Percentiles rank a stretch among this genome's conserved stretches.
These are phyloP conservation scores for Mythimna loreyi DNA, from an alignment of 2,888 invertebrate species.

Conservation along the genomic window DNA sequence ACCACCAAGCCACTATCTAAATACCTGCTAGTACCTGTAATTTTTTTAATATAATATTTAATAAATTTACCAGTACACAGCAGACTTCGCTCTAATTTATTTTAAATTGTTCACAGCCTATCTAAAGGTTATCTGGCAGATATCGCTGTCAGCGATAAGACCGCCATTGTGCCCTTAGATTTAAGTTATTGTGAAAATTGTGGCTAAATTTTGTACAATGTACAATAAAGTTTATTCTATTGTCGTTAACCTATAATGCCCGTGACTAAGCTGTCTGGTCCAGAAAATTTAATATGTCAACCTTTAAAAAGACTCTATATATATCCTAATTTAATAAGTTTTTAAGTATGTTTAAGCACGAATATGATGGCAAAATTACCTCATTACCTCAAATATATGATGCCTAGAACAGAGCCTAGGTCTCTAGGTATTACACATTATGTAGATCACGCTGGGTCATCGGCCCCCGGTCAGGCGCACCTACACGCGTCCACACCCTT, in stretches of 20 bases:
- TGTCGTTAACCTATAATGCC: background rate
- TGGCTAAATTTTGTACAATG: too few relatives aligned
- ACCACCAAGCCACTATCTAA: too few relatives aligned
- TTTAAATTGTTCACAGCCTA: too few relatives aligned
- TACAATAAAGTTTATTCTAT: too few relatives aligned
- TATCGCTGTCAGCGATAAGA: too few relatives aligned
- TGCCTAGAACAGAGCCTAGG: conserved; percentile 19
- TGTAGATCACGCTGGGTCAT: conserved; percentile 41
- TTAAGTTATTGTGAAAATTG: too few relatives aligned
- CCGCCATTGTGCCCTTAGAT: too few relatives aligned
- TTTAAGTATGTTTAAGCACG: conserved; percentile 35
- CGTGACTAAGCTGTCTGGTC: background rate
- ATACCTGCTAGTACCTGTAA: too few relatives aligned
- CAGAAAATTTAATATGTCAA: background rate
- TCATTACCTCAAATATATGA: conserved; percentile 18
- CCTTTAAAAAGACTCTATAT: background rate
- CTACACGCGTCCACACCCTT: conserved; percentile 44
- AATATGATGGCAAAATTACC: conserved; percentile 13
- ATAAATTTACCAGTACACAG: too few relatives aligned
- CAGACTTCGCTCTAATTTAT: too few relatives aligned
- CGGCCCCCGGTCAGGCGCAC: conserved; percentile 43
- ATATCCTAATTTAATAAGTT: background rate
- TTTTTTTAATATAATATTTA: too few relatives aligned
- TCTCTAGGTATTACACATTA: conserved; percentile 31
- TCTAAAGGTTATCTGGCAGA: too few relatives aligned